phyloP scores from a whole-genome alignment of 2,113 vertebrate species.

The Anthoscopus minutus region DNA sequence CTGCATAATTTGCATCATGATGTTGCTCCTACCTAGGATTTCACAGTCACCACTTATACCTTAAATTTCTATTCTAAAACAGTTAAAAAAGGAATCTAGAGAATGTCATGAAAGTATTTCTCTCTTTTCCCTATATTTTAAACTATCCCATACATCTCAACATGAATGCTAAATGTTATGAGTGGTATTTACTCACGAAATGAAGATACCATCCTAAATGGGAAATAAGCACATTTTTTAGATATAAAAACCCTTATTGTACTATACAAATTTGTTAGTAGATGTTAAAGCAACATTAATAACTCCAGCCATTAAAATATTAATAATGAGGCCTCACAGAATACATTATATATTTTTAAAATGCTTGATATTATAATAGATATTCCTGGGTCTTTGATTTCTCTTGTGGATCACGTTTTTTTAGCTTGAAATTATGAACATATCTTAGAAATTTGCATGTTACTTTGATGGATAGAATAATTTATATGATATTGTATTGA shows the following conservation, averaged over 20 bases:
- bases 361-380: neutral
- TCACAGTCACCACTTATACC: neutral
- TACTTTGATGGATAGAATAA: neutral
- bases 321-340: neutral
- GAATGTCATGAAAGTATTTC: neutral
- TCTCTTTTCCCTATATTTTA: neutral
- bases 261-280: neutral
- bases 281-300: neutral
- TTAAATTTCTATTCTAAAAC: neutral
- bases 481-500: neutral
- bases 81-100: neutral
- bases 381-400: neutral
- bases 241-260: neutral
- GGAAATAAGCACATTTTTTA: neutral
- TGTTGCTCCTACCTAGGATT: neutral
- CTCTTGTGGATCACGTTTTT: neutral
- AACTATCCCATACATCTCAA: neutral
- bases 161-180: neutral
- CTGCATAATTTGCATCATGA: rapidly evolving
- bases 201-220: neutral
- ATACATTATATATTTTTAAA: neutral
- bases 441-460: neutral
- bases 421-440: neutral
- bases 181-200: neutral
- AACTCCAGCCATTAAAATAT: neutral